phyloP scores from a whole-genome alignment of 2,113 vertebrate genomes.

The Pseudorhombus dupliciocellatus region DNA sequence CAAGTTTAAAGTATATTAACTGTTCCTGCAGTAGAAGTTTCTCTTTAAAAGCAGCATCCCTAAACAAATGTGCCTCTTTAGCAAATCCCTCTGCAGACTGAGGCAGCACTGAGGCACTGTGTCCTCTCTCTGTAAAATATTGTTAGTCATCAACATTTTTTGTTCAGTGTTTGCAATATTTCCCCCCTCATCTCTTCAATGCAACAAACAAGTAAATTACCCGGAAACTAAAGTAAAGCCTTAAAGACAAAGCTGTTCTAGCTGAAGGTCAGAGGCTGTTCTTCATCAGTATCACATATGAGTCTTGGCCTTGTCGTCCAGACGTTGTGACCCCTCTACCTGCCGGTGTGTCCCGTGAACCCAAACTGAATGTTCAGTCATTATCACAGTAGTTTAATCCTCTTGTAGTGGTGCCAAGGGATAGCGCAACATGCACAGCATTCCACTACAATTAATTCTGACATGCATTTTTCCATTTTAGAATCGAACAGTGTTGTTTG shows the following conservation, averaged over 20 bases:
- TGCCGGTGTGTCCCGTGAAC: too few relatives aligned
- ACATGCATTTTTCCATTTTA: conserved; percentile 9
- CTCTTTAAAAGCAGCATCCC: conserved; percentile 29
- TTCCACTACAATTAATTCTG: neutral
- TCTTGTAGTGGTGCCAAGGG: too few relatives aligned
- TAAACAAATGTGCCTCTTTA: conserved; percentile 38
- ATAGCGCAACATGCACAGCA: too few relatives aligned
- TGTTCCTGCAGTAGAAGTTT: conserved; percentile 31
- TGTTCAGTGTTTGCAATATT: neutral
- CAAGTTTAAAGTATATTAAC: conserved; percentile 21
- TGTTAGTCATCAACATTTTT: conserved; percentile 16
- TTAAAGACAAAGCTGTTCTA: neutral
- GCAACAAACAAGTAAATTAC: neutral
- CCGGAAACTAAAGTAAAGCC: neutral
- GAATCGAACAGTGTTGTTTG: neutral
- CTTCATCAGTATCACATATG: neutral
- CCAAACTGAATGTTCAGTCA: too few relatives aligned
- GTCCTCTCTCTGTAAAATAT: conserved; percentile 3
- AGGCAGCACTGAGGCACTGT: neutral
- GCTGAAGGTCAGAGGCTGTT: conserved; percentile 6
- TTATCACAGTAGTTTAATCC: too few relatives aligned
- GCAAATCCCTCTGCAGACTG: conserved; percentile 41
- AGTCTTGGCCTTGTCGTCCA: neutral
- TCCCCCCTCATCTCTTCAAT: neutral
- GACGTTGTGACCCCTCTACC: neutral